A percentile compares a stretch with the other conserved stretches of the same genome.
Conservation (phyloP, 2,888 invertebrate species). For the Xanthostigma xanthostigma region DNA sequence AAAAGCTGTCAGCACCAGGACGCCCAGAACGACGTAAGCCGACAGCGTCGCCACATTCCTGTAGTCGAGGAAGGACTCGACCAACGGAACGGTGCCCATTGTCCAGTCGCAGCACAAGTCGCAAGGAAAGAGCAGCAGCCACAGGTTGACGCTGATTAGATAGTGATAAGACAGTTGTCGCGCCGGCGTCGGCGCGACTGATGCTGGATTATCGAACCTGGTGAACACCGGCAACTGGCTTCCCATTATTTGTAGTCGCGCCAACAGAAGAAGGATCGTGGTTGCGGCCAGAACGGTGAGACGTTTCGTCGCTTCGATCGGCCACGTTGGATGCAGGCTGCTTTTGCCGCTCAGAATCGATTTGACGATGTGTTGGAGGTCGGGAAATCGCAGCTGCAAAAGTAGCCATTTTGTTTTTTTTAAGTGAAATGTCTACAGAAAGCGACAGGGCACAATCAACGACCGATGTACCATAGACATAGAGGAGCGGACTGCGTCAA, state of each 20-base stretch:
- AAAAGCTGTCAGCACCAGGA: conserved; percentile 39
- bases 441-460: too few relatives aligned
- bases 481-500: too few relatives aligned
- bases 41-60: conserved; percentile 68
- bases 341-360: conserved; percentile 36
- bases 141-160: conserved; percentile 77
- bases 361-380: conserved; percentile 31
- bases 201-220: conserved; percentile 93
- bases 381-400: conserved; percentile 33
- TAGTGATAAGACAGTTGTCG: conserved; percentile 89
- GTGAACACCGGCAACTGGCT: conserved; percentile 93
- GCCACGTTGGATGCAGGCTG: conserved; percentile 36
- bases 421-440: too few relatives aligned
- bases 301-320: conserved; percentile 57
- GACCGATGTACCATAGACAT: too few relatives aligned
- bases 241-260: conserved; percentile 87
- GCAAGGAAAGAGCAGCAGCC: conserved; percentile 79
- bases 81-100: conserved; percentile 86
- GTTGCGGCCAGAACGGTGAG: conserved; percentile 65
- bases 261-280: conserved; percentile 64
- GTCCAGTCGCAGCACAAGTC: conserved; percentile 97
- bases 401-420: too few relatives aligned
- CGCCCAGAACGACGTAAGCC: conserved; percentile 45
- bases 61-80: conserved; percentile 62
- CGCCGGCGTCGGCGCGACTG: conserved; percentile 66